A percentile compares a stretch with the other conserved stretches of the same genome.
phyloP scores from a whole-genome alignment of 2,888 invertebrate genomes.

The Pyrocoelia pectoralis region DNA sequence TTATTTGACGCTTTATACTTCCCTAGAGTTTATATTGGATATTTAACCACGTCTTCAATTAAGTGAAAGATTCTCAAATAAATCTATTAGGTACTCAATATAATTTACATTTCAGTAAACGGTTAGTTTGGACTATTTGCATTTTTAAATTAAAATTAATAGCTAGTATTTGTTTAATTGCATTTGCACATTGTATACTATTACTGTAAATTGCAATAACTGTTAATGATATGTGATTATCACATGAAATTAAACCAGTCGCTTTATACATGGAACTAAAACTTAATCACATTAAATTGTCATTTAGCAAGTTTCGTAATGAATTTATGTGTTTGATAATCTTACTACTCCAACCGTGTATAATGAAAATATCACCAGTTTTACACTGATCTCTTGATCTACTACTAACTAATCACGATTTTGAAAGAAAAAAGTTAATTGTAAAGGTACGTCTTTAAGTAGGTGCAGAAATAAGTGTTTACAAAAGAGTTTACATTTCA shows the following conservation, averaged over 20 bases:
- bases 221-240: conserved; percentile 22
- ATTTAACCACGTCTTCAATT: not conserved
- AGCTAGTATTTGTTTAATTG: not conserved
- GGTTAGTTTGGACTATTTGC: too few relatives aligned
- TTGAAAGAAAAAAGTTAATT: not conserved
- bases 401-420: not conserved
- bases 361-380: conserved; percentile 37
- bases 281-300: conserved; percentile 34
- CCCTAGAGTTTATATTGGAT: not conserved
- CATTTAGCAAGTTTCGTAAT: conserved; percentile 31
- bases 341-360: conserved; percentile 23
- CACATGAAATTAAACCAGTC: conserved; percentile 25
- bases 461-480: conserved; percentile 18
- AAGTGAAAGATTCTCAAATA: not conserved
- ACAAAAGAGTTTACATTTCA: conserved; percentile 34
- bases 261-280: conserved; percentile 19
- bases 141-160: conserved; percentile 5
- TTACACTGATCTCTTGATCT: not conserved
- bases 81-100: too few relatives aligned
- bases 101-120: conserved; percentile 2
- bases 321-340: conserved; percentile 37
- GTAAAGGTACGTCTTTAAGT: conserved; percentile 20
- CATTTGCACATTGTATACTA: too few relatives aligned
- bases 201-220: not conserved
- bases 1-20: conserved; percentile 18